Evolutionary conservation across 1,140 invertebrate genomes (phyloP).

Genomic region (Myzus persicae): DNA sequence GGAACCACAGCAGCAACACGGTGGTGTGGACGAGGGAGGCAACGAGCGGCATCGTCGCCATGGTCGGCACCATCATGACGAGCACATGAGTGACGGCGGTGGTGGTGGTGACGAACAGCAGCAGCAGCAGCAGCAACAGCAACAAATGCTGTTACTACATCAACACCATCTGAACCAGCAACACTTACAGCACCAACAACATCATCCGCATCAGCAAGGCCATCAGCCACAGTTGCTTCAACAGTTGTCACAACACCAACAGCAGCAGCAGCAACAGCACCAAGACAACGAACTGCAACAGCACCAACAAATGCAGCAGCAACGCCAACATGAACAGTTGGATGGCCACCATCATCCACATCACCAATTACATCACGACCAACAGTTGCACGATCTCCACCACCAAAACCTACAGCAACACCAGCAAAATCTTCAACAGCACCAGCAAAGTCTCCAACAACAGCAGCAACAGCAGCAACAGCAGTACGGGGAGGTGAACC

Average conservation of each 20-base stretch:
- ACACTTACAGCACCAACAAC: conserved; percentile 6
- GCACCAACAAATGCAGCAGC: neutral
- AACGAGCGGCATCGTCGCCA: neutral
- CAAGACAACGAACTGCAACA: neutral
- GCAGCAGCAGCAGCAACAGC: neutral
- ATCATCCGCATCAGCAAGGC: neutral
- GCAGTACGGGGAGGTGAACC: conserved; percentile 59
- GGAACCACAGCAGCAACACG: conserved; percentile 31
- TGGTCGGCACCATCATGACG: neutral
- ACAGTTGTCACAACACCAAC: neutral
- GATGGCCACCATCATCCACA: neutral
- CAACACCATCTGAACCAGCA: conserved; percentile 4
- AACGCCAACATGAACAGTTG: conserved; percentile 20
- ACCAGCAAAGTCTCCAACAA: neutral
- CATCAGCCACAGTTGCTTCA: neutral
- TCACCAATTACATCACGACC: neutral
- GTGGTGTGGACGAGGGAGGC: neutral
- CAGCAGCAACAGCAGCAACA: conserved; percentile 51
- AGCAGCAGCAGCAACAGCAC: neutral
- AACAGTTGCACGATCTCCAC: neutral
- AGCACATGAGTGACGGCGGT: neutral
- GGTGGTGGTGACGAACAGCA: neutral
- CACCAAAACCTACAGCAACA: conserved; percentile 12
- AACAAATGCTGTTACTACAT: neutral
- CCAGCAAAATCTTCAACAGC: neutral